phyloP scores from a whole-genome alignment of 2,113 vertebrate genomes.

The Oreocharis arfaki region DNA sequence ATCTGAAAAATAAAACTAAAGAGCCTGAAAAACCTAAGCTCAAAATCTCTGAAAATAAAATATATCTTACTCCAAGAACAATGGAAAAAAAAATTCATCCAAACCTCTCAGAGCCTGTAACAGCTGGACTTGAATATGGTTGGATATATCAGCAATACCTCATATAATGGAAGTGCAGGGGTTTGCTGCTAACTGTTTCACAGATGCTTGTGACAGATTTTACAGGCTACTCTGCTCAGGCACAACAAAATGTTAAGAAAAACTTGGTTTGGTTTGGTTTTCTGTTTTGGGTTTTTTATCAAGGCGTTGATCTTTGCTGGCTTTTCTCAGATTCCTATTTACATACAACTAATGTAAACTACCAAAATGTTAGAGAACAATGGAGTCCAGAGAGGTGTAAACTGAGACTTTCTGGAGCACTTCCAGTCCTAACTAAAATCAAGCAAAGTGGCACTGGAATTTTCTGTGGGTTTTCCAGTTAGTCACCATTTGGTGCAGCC shows the following conservation, averaged over 20 bases:
- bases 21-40: not conserved
- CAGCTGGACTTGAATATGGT: not conserved
- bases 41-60: not conserved
- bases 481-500: not conserved
- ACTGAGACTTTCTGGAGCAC: not conserved
- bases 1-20: not conserved
- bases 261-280: not conserved
- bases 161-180: not conserved
- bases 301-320: not conserved
- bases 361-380: not conserved
- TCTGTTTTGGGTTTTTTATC: not conserved
- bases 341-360: not conserved
- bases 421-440: not conserved
- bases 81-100: not conserved
- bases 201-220: not conserved
- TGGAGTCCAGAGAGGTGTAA: not conserved
- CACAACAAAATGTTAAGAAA: not conserved
- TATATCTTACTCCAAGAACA: not conserved
- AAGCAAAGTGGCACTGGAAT: not conserved
- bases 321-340: not conserved
- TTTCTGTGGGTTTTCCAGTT: not conserved
- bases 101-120: not conserved
- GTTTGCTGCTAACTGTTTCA: not conserved
- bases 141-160: not conserved
- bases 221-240: not conserved